phyloP scores from a whole-genome alignment of 2,113 vertebrate genomes.

The Erpornis zantholeuca region DNA sequence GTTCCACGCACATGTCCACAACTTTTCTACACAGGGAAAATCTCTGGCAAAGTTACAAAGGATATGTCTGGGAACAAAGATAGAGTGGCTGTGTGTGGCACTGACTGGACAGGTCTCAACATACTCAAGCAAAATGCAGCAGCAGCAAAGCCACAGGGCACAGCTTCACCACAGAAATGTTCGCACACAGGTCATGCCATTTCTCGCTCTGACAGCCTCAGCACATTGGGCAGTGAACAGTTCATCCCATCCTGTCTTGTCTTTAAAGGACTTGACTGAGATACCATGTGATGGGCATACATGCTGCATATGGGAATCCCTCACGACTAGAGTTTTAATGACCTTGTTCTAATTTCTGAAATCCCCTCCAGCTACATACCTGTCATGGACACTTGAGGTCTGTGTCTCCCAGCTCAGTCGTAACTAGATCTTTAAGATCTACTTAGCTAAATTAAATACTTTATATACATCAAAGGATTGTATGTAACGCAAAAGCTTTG shows the following conservation, averaged over 20 bases:
- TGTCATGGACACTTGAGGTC: background rate
- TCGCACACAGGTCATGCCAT: background rate
- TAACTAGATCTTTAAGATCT: background rate
- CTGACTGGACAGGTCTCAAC: background rate
- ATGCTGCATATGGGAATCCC: background rate
- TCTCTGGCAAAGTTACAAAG: background rate
- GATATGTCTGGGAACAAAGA: background rate
- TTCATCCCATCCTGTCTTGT: background rate
- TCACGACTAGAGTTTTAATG: background rate
- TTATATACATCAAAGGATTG: background rate
- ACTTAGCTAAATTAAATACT: background rate
- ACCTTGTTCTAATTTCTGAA: background rate
- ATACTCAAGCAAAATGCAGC: background rate
- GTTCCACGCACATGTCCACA: background rate
- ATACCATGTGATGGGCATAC: background rate
- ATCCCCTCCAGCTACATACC: background rate
- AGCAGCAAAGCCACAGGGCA: background rate
- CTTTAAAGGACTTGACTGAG: background rate
- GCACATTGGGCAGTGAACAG: background rate
- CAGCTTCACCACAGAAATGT: background rate
- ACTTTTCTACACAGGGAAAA: background rate
- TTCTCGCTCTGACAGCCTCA: background rate
- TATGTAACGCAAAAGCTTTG: background rate
- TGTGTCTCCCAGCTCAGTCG: background rate
- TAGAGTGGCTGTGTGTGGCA: rapidly evolving